These are phyloP conservation scores for Cheirogaleus major DNA, from an alignment of 2,797 vertebrate genomes.

Conservation along the genomic window DNA sequence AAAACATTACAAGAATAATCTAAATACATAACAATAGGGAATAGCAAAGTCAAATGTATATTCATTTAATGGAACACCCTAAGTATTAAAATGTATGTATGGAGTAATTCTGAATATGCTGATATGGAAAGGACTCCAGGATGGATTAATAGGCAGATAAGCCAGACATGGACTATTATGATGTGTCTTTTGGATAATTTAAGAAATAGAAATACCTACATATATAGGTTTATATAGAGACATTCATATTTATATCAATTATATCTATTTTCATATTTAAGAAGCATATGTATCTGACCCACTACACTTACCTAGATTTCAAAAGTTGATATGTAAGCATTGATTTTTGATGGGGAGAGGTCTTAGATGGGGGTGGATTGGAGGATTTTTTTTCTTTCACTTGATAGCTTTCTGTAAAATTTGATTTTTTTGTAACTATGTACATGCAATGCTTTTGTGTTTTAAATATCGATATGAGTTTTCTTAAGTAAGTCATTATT, in stretches of 20 bases:
- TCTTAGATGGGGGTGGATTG: neutral
- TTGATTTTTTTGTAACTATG: neutral
- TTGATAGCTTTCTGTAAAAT: neutral
- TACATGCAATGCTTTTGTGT: neutral
- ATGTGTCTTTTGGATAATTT: neutral
- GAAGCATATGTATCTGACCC: neutral
- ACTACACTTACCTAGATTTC: neutral
- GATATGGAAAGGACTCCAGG: neutral
- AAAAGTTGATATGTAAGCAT: neutral
- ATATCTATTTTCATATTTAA: neutral
- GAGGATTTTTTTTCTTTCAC: neutral
- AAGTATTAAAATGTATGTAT: neutral
- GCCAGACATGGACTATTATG: neutral
- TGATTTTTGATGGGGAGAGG: neutral
- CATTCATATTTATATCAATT: neutral
- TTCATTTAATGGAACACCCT: neutral
- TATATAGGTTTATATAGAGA: neutral
- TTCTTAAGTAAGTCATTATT: neutral
- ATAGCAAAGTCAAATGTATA: neutral
- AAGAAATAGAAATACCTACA: neutral
- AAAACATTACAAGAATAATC: conserved; percentile 16
- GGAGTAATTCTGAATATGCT: neutral
- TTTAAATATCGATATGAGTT: neutral
- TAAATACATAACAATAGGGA: neutral
- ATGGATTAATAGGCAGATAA: neutral